These are phyloP conservation scores for Indicator maculatus DNA, from an alignment of 2,113 vertebrate genomes.

Conservation along the genomic window DNA sequence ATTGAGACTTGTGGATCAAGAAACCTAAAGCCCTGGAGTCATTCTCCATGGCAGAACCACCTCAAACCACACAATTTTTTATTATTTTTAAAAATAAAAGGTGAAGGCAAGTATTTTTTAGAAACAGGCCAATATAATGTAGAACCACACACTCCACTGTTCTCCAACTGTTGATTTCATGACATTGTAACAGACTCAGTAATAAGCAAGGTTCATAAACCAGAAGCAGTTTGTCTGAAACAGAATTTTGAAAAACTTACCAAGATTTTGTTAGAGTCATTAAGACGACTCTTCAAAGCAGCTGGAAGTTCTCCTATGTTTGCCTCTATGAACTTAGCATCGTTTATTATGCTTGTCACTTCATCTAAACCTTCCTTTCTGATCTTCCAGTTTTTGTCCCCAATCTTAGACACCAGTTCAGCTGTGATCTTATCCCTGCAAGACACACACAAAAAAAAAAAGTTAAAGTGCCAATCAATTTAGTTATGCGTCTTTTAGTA, in stretches of 20 bases:
- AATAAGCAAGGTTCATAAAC: background rate
- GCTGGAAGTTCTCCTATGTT: constrained; percentile 92
- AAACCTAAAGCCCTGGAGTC: too few species aligned
- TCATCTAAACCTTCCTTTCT: constrained; percentile 97
- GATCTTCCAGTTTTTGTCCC: constrained; percentile 98
- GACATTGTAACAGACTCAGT: background rate
- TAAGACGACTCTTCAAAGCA: constrained; percentile 90
- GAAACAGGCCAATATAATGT: background rate
- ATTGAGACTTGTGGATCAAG: too few species aligned
- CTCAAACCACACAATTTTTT: too few species aligned
- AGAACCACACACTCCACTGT: background rate
- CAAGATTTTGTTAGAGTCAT: constrained; percentile 98
- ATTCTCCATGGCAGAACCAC: too few species aligned
- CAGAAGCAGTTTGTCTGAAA: background rate
- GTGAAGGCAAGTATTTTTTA: background rate
- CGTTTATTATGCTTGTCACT: constrained; percentile 88
- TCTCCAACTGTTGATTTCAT: background rate
- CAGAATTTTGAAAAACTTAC: constrained; percentile 66
- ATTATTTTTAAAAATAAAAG: background rate
- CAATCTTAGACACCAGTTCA: constrained; percentile 91
- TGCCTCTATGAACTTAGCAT: constrained; percentile 93
- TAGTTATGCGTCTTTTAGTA: background rate
- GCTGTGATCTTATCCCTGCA: constrained; percentile 92
- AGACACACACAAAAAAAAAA: background rate
- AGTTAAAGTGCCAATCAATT: background rate